Conservation (phyloP, 2,797 vertebrate species). For the Varecia variegata region DNA sequence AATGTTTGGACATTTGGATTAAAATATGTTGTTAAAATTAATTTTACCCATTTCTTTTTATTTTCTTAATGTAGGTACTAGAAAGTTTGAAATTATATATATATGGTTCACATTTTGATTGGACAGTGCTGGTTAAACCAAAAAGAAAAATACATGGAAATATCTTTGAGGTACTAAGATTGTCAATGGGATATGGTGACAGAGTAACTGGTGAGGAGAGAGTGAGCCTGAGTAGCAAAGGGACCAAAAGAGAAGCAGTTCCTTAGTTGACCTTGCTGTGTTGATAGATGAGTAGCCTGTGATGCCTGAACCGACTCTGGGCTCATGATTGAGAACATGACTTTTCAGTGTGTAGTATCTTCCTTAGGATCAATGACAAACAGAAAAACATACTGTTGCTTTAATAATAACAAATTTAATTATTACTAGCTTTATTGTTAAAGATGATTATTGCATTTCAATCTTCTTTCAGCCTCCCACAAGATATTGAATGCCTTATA, state of each 20-base stretch:
- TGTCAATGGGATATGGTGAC: background rate
- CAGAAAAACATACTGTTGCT: background rate
- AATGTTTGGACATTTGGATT: background rate
- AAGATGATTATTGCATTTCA: background rate
- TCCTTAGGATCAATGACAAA: background rate
- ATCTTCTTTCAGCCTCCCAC: background rate
- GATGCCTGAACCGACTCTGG: background rate
- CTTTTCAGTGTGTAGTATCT: background rate
- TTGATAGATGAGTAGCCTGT: background rate
- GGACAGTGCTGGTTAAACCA: background rate
- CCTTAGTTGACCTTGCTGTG: background rate
- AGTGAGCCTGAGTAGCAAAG: background rate
- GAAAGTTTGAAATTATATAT: background rate
- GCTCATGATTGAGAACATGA: background rate
- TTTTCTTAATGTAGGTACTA: background rate
- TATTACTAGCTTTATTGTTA: background rate
- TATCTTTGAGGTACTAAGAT: background rate
- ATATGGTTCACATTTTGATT: background rate
- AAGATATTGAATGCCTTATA: background rate
- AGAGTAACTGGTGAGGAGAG: background rate
- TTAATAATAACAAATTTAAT: background rate
- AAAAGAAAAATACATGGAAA: background rate
- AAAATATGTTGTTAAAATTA: background rate
- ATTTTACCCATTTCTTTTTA: background rate
- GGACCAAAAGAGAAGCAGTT: background rate